phyloP scores from a whole-genome alignment of 2,888 invertebrate species.

The Chironomus tentans region DNA sequence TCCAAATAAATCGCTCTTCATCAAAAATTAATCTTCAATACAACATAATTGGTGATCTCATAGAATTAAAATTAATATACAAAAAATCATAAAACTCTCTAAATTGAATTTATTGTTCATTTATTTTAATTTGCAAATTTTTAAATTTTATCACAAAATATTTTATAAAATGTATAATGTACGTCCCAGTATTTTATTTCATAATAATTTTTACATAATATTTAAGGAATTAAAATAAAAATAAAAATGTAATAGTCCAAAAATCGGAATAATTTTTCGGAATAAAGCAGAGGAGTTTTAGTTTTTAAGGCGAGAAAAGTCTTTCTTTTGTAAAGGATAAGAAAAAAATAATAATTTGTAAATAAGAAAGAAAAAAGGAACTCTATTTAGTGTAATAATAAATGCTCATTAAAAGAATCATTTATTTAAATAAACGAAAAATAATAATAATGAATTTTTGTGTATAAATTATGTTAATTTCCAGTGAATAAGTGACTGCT shows the following conservation, averaged over 20 bases:
- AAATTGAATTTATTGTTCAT: background rate
- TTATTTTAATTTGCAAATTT: background rate
- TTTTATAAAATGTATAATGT: background rate
- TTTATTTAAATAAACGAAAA: background rate
- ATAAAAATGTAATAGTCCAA: no score
- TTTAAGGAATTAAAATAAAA: no score
- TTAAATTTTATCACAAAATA: no score
- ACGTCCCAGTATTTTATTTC: background rate
- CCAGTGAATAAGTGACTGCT: no score
- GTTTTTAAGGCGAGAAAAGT: background rate
- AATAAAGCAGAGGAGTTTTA: background rate
- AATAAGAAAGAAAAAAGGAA: background rate
- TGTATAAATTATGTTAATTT: background rate
- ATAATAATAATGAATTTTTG: background rate
- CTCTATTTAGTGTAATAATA: background rate
- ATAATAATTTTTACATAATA: background rate
- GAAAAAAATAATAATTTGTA: background rate
- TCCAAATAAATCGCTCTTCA: constrained; percentile 39
- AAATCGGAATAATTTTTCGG: background rate
- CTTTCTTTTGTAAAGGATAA: background rate
- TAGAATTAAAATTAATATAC: no score
- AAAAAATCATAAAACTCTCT: no score
- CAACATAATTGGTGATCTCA: no score
- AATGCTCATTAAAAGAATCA: background rate
- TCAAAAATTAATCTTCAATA: no score